Evolutionary conservation across 2,888 invertebrate genomes (phyloP), one percentile per base, ranked within the genome.

Genomic region (Andrena minutula): DNA sequence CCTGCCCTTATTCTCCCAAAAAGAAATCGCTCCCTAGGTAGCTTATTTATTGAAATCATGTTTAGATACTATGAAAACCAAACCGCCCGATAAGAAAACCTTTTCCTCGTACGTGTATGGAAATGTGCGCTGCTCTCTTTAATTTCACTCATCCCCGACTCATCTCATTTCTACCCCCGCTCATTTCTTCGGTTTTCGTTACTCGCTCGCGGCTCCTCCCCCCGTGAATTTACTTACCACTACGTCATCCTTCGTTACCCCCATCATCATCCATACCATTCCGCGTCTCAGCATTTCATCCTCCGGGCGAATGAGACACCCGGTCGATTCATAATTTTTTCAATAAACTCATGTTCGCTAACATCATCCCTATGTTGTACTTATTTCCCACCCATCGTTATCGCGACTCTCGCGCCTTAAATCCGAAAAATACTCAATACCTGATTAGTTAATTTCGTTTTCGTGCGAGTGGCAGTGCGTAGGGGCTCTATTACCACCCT

Each of bases 11-110:
- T 84, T 76, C 58, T 77, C 79, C 80, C 84, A 89, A 89, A 89
- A 90, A 89, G 87, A 86, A 90, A 89, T 87, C 90, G 91, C 90
- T 92, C 91, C 92, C 87, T 93, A 93, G 92, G 90, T 93, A 93
- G 93, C 91, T 93, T 93, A 93, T 93, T 93, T 93, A 93, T 93
- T 93, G 91, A 93, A 92, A 92, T 91, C 91, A 91, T 86, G 86
- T 91, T 92, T 92, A 92, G 91, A 82, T 91, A 90, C 79, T 85
- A 88, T 68, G 82, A 73, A 84, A 79, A 82, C 88, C 86, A 83
- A 86, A 85, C 84, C 81, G 82, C 79, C 84, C 77, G 79, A 79
- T 73, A 84, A 64, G 53, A 79, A 75, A 41, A 26, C 75, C 75
- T 83, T 85, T 78, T 72, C 79, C 82, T 84, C 66, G 70, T 87